Conservation (phyloP, 1,140 invertebrate species). For the Laodelphax striatellus region DNA sequence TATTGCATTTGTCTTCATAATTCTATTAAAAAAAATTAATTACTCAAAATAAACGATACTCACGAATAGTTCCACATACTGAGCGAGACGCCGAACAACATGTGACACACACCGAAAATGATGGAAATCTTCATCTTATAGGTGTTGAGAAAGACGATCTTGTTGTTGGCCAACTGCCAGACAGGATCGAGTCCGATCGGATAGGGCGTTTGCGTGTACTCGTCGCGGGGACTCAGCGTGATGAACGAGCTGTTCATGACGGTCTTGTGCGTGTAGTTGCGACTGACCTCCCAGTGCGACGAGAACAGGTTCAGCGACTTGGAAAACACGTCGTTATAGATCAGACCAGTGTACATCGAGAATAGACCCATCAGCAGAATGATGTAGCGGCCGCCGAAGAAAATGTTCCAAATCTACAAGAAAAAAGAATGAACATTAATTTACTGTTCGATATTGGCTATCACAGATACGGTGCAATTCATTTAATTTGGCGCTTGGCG, state of each 20-base stretch:
- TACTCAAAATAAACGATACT: neutral
- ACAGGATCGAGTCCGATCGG: slow-evolving; percentile 87
- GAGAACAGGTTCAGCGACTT: slow-evolving; percentile 96
- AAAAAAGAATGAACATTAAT: neutral
- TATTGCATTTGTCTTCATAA: no score
- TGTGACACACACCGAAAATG: slow-evolving; percentile 81
- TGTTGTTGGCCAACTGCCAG: slow-evolving; percentile 74
- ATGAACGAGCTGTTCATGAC: slow-evolving; percentile 36
- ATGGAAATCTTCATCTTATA: slow-evolving; percentile 96
- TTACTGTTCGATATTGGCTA: no score
- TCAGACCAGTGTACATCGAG: slow-evolving; percentile 95
- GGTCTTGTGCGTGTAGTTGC: slow-evolving; percentile 38
- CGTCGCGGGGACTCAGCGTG: slow-evolving; percentile 49
- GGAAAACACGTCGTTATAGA: slow-evolving; percentile 98
- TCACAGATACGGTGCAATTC: no score
- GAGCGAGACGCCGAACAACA: slow-evolving; percentile 80
- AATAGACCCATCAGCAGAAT: slow-evolving; percentile 96
- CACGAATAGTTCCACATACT: slow-evolving; percentile 64
- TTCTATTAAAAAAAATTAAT: no score
- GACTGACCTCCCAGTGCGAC: slow-evolving; percentile 65
- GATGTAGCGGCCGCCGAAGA: slow-evolving; percentile 96
- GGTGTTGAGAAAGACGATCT: slow-evolving; percentile 83
- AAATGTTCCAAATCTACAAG: slow-evolving; percentile 86
- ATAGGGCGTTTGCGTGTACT: slow-evolving; percentile 59
- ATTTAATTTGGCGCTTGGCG: no score